Evolutionary conservation across 2,113 vertebrate species (phyloP).

Genomic region (Gorsachius goisagi): DNA sequence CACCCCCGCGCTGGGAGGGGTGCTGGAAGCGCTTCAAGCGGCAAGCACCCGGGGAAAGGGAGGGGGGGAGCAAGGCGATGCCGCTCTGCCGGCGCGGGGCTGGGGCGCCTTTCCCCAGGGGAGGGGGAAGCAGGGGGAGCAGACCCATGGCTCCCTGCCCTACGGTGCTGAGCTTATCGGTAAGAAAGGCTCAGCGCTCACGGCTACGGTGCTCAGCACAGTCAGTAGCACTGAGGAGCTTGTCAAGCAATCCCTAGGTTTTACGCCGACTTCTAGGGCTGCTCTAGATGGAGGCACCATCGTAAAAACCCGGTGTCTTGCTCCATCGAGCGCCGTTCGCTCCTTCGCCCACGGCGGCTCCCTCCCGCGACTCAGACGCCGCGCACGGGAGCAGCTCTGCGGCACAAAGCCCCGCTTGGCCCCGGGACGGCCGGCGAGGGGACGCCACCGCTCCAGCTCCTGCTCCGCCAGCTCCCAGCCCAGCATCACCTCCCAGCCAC

Average conservation of each 20-base stretch:
- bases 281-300: neutral
- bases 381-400: neutral
- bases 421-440: neutral
- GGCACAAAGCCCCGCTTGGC: neutral
- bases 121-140: neutral
- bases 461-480: neutral
- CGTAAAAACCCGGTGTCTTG: accelerated
- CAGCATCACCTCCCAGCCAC: neutral
- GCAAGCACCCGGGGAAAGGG: neutral
- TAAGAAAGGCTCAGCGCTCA: neutral
- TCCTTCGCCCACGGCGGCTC: neutral
- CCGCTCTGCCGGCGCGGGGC: neutral
- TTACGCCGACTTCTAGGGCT: neutral
- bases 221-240: neutral
- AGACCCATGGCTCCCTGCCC: accelerated
- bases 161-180: accelerated
- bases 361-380: neutral
- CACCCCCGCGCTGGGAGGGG: accelerated
- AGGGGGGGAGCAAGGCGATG: accelerated
- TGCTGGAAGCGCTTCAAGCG: neutral
- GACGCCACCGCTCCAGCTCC: accelerated
- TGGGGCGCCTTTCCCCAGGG: neutral
- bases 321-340: neutral
- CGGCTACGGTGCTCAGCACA: neutral
- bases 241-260: neutral